Percentiles rank a stretch among this genome's conserved stretches.
Evolutionary conservation across 2,797 vertebrate genomes (phyloP).

Genomic region (Xyrichtys novacula): DNA sequence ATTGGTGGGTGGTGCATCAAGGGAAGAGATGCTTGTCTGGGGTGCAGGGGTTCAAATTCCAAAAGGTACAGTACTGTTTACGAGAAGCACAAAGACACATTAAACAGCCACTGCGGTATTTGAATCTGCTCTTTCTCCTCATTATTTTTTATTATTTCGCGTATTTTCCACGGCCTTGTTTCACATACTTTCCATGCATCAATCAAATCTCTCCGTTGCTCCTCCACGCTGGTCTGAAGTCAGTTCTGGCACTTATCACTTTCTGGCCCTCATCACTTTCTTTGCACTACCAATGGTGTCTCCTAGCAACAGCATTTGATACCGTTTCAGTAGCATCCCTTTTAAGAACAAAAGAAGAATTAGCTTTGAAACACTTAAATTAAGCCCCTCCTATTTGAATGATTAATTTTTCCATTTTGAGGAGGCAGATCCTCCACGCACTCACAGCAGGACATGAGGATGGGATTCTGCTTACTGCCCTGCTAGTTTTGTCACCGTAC

Average conservation of each 20-base stretch:
- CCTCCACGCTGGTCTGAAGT: conserved; percentile 55
- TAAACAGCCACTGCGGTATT: conserved; percentile 31
- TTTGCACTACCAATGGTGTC: conserved; percentile 61
- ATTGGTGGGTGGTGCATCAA: conserved; percentile 57
- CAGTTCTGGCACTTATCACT: conserved; percentile 37
- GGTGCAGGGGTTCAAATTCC: conserved; percentile 60
- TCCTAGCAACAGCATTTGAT: conserved; percentile 78
- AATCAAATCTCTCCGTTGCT: conserved; percentile 19
- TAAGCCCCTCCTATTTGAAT: conserved; percentile 50
- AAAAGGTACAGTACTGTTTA: conserved; percentile 34
- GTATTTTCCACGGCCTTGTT: neutral
- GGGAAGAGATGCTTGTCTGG: conserved; percentile 60
- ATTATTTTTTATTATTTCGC: conserved; percentile 10
- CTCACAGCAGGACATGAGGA: conserved; percentile 29
- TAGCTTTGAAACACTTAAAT: conserved; percentile 68
- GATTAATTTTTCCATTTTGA: conserved; percentile 47
- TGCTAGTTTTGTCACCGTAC: conserved; percentile 26
- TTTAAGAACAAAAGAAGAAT: conserved; percentile 71
- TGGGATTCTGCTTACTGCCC: conserved; percentile 33
- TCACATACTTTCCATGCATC: conserved; percentile 5
- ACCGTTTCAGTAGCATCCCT: conserved; percentile 56
- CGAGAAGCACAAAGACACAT: conserved; percentile 21
- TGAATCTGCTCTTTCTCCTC: conserved; percentile 22
- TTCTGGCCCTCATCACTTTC: conserved; percentile 31
- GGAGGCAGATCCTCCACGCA: conserved; percentile 28